Conservation (phyloP, 2,888 invertebrate species). For the Noctua pronuba region DNA sequence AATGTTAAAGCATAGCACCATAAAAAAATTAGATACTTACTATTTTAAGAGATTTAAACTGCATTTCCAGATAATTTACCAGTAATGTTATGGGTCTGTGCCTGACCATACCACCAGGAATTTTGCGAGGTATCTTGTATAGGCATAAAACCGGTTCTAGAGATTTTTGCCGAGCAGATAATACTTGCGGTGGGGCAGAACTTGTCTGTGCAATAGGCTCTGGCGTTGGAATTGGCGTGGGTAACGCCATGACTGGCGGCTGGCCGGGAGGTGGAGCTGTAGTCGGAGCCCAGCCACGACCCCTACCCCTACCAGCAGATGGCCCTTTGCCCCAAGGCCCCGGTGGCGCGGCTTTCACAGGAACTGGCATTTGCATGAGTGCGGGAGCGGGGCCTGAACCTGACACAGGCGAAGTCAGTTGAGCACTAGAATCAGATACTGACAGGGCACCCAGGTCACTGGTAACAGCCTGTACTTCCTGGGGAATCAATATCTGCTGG, state of each 20-base stretch:
- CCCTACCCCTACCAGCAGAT: constrained; percentile 35
- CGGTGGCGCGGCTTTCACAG: not conserved
- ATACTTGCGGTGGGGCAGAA: not conserved
- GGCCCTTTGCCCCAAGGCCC: constrained; percentile 19
- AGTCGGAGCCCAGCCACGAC: constrained; percentile 16
- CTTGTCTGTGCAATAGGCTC: not conserved
- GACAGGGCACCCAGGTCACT: constrained; percentile 10
- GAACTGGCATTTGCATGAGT: constrained; percentile 18
- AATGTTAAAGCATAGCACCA: not conserved
- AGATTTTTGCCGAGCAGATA: constrained; percentile 24
- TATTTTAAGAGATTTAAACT: constrained; percentile 85
- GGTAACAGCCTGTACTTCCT: constrained; percentile 4
- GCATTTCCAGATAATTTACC: constrained; percentile 92
- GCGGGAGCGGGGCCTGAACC: constrained; percentile 4
- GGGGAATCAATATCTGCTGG: constrained; percentile 19
- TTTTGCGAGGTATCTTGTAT: constrained; percentile 79
- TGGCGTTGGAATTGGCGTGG: not conserved
- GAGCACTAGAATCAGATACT: not conserved
- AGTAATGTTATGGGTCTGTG: constrained; percentile 80
- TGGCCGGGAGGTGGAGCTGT: not conserved
- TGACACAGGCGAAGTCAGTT: not conserved
- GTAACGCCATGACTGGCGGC: not conserved
- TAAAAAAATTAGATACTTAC: constrained; percentile 74
- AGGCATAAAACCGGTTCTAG: constrained; percentile 61
- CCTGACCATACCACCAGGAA: constrained; percentile 79